Evolutionary conservation across 1,140 invertebrate species (phyloP).

Genomic region (Eumeta japonica): DNA sequence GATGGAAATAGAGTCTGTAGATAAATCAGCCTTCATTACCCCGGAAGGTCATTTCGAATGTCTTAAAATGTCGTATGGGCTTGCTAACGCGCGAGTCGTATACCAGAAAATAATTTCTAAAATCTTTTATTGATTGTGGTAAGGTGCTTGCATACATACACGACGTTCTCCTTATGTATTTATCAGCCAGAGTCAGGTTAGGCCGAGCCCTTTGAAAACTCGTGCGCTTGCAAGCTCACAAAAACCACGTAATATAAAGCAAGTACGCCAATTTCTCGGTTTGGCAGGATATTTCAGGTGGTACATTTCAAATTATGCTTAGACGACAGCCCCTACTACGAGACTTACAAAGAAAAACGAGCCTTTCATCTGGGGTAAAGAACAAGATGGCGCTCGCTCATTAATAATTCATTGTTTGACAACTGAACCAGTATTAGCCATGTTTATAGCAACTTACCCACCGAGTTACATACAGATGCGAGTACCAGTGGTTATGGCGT

Average conservation of each 20-base stretch:
- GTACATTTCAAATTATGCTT: slow-evolving; percentile 22
- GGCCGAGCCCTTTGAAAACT: slow-evolving; percentile 24
- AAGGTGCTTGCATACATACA: slow-evolving; percentile 4
- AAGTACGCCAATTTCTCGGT: slow-evolving; percentile 27
- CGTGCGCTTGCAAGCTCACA: slow-evolving; percentile 26
- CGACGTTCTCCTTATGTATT: slow-evolving; percentile 4
- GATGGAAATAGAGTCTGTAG: background rate
- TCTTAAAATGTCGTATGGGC: slow-evolving; percentile 4
- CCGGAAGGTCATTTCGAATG: slow-evolving; percentile 6
- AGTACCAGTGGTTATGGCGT: slow-evolving; percentile 23
- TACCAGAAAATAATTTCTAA: slow-evolving; percentile 3
- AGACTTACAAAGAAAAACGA: slow-evolving; percentile 13
- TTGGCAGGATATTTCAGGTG: slow-evolving; percentile 28
- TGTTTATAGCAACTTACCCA: slow-evolving; percentile 18
- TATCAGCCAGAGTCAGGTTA: slow-evolving; percentile 17
- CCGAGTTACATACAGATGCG: slow-evolving; percentile 31
- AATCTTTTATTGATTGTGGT: slow-evolving; percentile 1
- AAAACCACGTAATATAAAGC: slow-evolving; percentile 19
- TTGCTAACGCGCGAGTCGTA: slow-evolving; percentile 2
- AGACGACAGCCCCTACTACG: slow-evolving; percentile 15
- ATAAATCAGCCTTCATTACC: slow-evolving; percentile 4
- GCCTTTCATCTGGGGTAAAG: slow-evolving; percentile 7
- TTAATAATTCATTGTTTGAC: slow-evolving; percentile 12
- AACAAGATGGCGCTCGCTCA: slow-evolving; percentile 7
- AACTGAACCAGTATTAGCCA: slow-evolving; percentile 16